Base-by-base conservation (phyloP, 2,888 invertebrate genomes). In the Pterostichus madidus region DNA sequence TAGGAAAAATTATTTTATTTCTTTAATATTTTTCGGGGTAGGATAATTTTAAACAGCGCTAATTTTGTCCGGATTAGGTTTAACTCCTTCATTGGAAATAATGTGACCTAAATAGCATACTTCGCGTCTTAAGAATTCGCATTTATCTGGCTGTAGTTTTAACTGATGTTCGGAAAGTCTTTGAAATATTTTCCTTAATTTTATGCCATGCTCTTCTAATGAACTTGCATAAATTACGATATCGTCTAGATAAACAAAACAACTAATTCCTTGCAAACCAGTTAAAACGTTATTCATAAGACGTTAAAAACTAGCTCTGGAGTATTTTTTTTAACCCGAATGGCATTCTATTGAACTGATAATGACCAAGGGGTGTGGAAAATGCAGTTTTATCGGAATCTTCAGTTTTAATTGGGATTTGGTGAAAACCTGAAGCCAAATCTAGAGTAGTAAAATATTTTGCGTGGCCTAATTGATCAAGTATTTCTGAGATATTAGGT, bases 201-300 rank as follows among this genome's bases (percentile, higher is more conserved):
- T 82, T 84, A 84, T 77, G 6, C 85, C 85, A 39, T 88, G 88
- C n/a, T 85, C 84, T 15, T 85, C 80, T 5, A 88, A 31, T 4
- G 79, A 84, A 31, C 84, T 84, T 0, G 85, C 86, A 78, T 85
- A 59, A 53, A 88, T 86, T 0, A 89, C 86, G 5, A 89, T 86
- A 83, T 89, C 88, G 75, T 89, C 88, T 10, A 89, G 61, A 80
- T 89, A 90, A 0, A 89, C 87, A 32, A 89, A 86, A 79, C 87
- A 87, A 7, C 82, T 75, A 4, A 61, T 83, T 59, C 86, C 85
- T 85, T 86, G 85, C 0, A 88, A 39, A 6, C 87, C 87, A 0
- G 83, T 15, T 31, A 88, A 81, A 6, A 87, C 86, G 0, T 52
- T 84, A 68, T 88, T 86, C 87, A 88, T 88, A 53, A 87, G 52